These are phyloP conservation scores for Ellobium chinense DNA, from an alignment of 2,888 invertebrate genomes.

Conservation along the genomic window DNA sequence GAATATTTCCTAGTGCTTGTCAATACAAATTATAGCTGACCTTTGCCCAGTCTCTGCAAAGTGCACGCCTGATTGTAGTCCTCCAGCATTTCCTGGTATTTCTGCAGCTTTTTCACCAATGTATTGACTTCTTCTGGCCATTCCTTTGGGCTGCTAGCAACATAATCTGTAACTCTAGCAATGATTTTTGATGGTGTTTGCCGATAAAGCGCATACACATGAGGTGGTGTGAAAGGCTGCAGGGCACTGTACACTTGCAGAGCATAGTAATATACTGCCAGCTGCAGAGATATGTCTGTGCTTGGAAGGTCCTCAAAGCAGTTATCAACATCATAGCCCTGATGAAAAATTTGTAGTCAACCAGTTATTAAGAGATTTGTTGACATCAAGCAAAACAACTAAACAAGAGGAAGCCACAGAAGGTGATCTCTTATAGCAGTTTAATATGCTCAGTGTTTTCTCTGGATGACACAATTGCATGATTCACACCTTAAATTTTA, in stretches of 20 bases:
- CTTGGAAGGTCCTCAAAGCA: conserved; percentile 77
- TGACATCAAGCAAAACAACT: too few relatives aligned
- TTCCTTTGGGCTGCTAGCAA: conserved; percentile 57
- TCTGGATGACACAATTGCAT: too few relatives aligned
- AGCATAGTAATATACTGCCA: conserved; percentile 79
- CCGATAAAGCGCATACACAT: conserved; percentile 59
- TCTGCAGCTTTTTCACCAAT: conserved; percentile 69
- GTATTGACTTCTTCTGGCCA: conserved; percentile 60
- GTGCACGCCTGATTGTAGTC: conserved; percentile 80
- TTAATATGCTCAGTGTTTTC: too few relatives aligned
- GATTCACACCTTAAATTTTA: too few relatives aligned
- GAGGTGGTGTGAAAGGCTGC: conserved; percentile 53
- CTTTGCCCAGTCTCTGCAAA: conserved; percentile 79
- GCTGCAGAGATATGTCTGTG: conserved; percentile 78
- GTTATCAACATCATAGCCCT: conserved; percentile 74
- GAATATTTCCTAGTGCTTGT: too few relatives aligned
- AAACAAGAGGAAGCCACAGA: too few relatives aligned
- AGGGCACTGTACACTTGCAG: conserved; percentile 71
- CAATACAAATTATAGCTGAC: too few relatives aligned
- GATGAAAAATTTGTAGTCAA: conserved; percentile 28
- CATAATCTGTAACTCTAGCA: conserved; percentile 59
- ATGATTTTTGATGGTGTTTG: conserved; percentile 64
- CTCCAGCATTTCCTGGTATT: conserved; percentile 76
- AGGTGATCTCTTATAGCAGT: too few relatives aligned
- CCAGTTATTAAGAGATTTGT: too few relatives aligned